phyloP scores from a whole-genome alignment of 2,888 invertebrate genomes.

The Disparrhopalites patrizii region DNA sequence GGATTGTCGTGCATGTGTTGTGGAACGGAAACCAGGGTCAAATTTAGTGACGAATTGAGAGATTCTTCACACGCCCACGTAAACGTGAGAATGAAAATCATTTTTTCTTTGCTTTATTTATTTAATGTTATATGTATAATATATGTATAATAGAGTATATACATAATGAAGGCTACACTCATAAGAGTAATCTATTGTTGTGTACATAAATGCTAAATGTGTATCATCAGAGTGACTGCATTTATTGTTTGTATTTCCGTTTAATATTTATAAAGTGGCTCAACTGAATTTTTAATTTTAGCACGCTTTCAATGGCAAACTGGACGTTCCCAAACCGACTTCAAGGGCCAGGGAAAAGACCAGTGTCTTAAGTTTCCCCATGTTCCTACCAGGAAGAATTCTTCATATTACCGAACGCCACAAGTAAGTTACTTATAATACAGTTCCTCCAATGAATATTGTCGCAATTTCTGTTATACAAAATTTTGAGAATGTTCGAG shows the following conservation, averaged over 20 bases:
- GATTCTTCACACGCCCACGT: background rate
- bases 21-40: conserved; percentile 7
- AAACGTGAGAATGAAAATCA: background rate
- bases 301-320: background rate
- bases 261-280: no score
- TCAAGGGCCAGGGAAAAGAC: background rate
- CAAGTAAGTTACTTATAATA: conserved; percentile 51
- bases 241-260: no score
- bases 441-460: background rate
- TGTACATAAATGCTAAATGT: no score
- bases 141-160: no score
- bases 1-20: conserved; percentile 23
- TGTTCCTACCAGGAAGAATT: conserved; percentile 76
- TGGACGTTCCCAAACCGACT: conserved; percentile 3
- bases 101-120: background rate
- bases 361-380: conserved; percentile 25
- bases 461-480: background rate
- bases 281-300: no score
- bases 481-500: background rate
- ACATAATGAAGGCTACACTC: no score
- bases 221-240: no score
- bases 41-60: background rate
- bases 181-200: no score
- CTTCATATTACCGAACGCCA: conserved; percentile 71
- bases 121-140: no score